Base-by-base conservation (phyloP, 1,140 invertebrate species). In the Linepithema humile region DNA sequence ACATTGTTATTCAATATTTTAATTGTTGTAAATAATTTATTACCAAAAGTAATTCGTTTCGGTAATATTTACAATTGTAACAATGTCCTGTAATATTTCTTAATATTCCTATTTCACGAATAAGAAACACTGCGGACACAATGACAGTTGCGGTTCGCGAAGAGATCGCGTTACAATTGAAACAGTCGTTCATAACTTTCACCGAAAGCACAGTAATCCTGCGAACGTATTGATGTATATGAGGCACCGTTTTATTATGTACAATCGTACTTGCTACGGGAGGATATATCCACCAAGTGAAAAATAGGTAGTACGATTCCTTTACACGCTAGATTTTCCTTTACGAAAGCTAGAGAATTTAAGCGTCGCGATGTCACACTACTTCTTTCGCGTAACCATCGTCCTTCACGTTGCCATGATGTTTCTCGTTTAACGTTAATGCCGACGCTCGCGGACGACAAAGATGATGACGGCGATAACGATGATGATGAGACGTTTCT, bases 261-360 rank as follows among this genome's bases (percentile, higher is more conserved):
- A 77, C 74, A 74, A 60, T 17, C 6, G 26, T 74, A 60, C 23
- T 59, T 73, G 53, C 70, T 73, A 40, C 6, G 17, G 9, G 35
- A 74, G 53, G 17, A 65, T 43, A 15, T 59, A 53, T 85, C 35
- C n/a, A 1, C 53, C 45, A n/a, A 32, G 74, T 84, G 82, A 87
- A 87, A 86, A 87, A 87, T 87, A 88, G 50, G 38, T 75, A 50
- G 20, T 26, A 85, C n/a, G 53, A 86, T 45, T 38, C 38, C 35
- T 86, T 86, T 43, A 48, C 9, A 43, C 5, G 17, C 23, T 80
- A 80, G 2, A 0, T 43, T 57, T 38, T 0, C 12, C 55, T 57
- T 80, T 70, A 80, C 4, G 45, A 80, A 80, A 57, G 64, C 23
- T 80, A 69, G 7, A 80, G 75, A 23, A 70, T 80, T 32, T 67